phyloP scores from a whole-genome alignment of 2,888 invertebrate genomes.

The Brachylomia viminalis region DNA sequence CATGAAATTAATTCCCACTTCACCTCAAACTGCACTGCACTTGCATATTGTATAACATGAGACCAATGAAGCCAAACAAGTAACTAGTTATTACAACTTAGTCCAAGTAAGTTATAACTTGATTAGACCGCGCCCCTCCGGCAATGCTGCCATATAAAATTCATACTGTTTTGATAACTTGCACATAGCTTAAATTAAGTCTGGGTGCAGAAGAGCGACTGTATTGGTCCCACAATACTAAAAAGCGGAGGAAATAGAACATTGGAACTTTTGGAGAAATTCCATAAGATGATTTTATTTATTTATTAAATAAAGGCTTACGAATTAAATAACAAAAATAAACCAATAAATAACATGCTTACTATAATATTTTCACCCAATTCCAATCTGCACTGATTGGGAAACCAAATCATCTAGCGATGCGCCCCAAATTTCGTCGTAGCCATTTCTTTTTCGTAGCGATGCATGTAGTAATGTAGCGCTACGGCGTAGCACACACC shows the following conservation, averaged over 20 bases:
- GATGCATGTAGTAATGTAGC: not conserved
- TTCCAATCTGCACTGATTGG: not conserved
- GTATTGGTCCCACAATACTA: rapidly evolving
- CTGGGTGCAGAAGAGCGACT: constrained; percentile 3
- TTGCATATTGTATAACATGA: constrained; percentile 41
- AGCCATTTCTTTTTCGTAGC: constrained; percentile 36
- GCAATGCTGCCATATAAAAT: constrained; percentile 44
- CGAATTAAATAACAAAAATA: too few relatives aligned
- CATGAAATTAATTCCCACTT: constrained; percentile 23
- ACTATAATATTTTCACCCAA: too few relatives aligned
- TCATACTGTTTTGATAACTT: constrained; percentile 57
- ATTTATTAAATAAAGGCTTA: too few relatives aligned
- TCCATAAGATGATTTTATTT: too few relatives aligned
- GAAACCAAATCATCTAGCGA: not conserved
- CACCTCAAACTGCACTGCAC: constrained; percentile 15
- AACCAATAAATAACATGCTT: too few relatives aligned
- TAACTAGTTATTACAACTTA: constrained; percentile 37
- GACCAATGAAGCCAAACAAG: constrained; percentile 40
- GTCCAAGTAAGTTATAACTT: constrained; percentile 30
- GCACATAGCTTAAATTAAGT: constrained; percentile 43
- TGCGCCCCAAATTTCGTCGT: not conserved
- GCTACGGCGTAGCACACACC: constrained; percentile 36
- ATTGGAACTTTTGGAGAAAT: not conserved
- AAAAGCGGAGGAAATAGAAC: not conserved
- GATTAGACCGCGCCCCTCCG: constrained; percentile 48